Base-by-base conservation (phyloP, 37 sponge, comb jelly and placozoan species). In the Axinella damicornis region DNA sequence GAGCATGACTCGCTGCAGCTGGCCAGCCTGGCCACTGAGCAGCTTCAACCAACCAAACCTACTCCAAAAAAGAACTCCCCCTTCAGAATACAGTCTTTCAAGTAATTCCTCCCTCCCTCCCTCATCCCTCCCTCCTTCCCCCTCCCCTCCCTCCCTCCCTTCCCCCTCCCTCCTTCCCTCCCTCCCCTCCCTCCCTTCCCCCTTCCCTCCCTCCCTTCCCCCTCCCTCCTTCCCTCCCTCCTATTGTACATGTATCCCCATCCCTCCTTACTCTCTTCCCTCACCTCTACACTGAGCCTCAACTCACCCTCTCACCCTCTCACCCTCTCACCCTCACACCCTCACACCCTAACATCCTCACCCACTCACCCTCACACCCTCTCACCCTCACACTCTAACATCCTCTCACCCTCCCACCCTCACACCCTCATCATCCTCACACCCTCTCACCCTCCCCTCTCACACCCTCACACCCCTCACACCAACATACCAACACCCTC, bases 1-100 rank as follows among this genome's bases (percentile, higher is more conserved):
- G 82, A 69, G 0, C 71, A 82, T 40, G 73, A 39, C 62, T 71
- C 73, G 9, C 16, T 82, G 2, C 24, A 71, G 20, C 25, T 82
- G 62, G 22, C 58, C 27, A 64, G 65, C 71, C 71, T 20, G 57
- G 17, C n/a, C n/a, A n/a, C n/a, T n/a, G n/a, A n/a, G n/a, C n/a
- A n/a, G n/a, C n/a, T n/a, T n/a, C 46, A 46, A 46, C 46, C 46
- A 46, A 12, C 9, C 6, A 46, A 46, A 46, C 46, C 4, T 12
- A 9, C n/a, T n/a, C n/a, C 46, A 46, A 9, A 4, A 46, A 46
- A 46, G 46, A 46, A 46, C 46, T 4, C 46, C 9, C 4, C 46
- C 4, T 46, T 9, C 46, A 46, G 46, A 46, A 46, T n/a, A n/a
- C n/a, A n/a, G n/a, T n/a, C n/a, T n/a, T 18, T 11, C 62, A 61